Percentiles rank a stretch among this genome's conserved stretches.
These are phyloP conservation scores for Crepidodera aurea DNA, from an alignment of 2,888 invertebrate genomes.

Conservation along the genomic window DNA sequence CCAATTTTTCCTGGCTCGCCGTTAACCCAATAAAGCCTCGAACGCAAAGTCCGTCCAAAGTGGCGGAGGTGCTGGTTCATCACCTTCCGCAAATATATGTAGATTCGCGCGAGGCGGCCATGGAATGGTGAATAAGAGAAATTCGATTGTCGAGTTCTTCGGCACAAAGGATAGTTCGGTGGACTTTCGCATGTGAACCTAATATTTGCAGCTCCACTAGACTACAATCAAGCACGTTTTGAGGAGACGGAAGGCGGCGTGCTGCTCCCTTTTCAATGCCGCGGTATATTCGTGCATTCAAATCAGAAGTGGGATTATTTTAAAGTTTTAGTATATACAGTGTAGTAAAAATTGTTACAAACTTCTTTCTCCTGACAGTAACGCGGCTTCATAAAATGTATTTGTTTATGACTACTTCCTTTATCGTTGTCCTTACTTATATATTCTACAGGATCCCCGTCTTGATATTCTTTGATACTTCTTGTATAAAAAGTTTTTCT, in stretches of 20 bases:
- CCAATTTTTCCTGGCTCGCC: constrained; percentile 12
- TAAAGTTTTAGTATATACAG: too few relatives aligned
- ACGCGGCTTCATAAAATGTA: too few relatives aligned
- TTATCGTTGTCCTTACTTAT: too few relatives aligned
- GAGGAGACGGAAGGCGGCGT: constrained; percentile 2
- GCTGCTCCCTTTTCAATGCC: constrained; percentile 18
- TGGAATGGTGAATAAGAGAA: constrained; percentile 57
- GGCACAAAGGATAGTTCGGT: constrained; percentile 58
- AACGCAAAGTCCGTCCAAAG: constrained; percentile 45
- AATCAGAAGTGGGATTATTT: constrained; percentile 27
- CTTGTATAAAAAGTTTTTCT: too few relatives aligned
- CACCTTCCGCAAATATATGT: constrained; percentile 57
- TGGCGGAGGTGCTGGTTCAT: constrained; percentile 35
- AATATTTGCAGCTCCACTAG: constrained; percentile 49
- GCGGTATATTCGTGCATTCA: constrained; percentile 20
- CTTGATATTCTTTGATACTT: too few relatives aligned
- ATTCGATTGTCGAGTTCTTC: constrained; percentile 59
- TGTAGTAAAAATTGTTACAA: too few relatives aligned
- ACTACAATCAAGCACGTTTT: constrained; percentile 36
- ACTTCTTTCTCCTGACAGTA: too few relatives aligned
- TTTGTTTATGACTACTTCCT: too few relatives aligned
- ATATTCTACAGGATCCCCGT: too few relatives aligned
- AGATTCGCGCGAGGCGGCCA: constrained; percentile 54
- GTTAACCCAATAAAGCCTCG: constrained; percentile 50
- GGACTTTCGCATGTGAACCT: constrained; percentile 55